A percentile compares a stretch with the other conserved stretches of the same genome.
Conservation (phyloP, 2,797 vertebrate species). For the Pseudopleuronectes americanus region DNA sequence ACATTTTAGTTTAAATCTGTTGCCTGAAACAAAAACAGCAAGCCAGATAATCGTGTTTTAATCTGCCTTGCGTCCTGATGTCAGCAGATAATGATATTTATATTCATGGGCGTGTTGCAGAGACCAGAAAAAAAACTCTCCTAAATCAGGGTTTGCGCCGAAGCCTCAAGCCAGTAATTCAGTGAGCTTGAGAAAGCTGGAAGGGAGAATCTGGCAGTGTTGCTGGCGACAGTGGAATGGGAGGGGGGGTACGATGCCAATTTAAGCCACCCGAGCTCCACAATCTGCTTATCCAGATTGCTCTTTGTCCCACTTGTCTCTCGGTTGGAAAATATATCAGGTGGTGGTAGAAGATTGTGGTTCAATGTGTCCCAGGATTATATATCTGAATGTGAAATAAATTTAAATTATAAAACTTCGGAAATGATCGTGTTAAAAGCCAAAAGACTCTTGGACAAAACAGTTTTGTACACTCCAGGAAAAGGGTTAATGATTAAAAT, state of each 20-base stretch:
- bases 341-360: constrained; percentile 23
- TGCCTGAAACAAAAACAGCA: constrained; percentile 70
- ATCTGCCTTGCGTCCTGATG: constrained; percentile 68
- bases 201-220: constrained; percentile 61
- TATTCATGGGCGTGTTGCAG: constrained; percentile 58
- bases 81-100: constrained; percentile 67
- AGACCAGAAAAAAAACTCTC: constrained; percentile 31
- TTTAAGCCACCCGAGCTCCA: constrained; percentile 59
- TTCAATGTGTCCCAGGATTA: constrained; percentile 11
- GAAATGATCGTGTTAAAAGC: not conserved
- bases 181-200: constrained; percentile 57
- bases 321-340: constrained; percentile 43
- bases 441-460: too few species aligned
- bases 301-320: constrained; percentile 58
- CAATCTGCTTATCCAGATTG: constrained; percentile 77
- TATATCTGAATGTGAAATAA: not conserved
- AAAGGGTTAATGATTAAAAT: too few species aligned
- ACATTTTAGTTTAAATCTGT: constrained; percentile 61
- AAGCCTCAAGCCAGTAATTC: constrained; percentile 52
- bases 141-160: constrained; percentile 48
- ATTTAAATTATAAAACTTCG: not conserved
- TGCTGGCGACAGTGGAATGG: constrained; percentile 26
- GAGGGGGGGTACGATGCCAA: constrained; percentile 42
- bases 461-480: too few species aligned
- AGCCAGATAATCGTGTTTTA: constrained; percentile 67